These are phyloP conservation scores for Drosophila triauraria DNA, from an alignment of 1,140 invertebrate species.

Conservation along the genomic window DNA sequence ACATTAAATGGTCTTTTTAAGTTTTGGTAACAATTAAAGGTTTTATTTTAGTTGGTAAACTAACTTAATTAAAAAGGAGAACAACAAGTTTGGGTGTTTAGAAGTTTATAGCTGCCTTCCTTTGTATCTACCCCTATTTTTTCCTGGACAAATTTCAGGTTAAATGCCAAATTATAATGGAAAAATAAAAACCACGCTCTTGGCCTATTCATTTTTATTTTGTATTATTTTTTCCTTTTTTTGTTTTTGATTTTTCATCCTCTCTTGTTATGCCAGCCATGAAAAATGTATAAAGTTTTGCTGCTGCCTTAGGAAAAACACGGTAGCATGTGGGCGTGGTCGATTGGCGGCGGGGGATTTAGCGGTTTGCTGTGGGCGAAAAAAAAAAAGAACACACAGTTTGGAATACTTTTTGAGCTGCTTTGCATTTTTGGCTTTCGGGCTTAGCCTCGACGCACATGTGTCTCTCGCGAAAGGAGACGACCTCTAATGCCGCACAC, in stretches of 20 bases:
- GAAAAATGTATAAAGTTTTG: constrained; percentile 77
- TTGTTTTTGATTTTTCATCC: constrained; percentile 18
- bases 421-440: constrained; percentile 80
- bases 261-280: constrained; percentile 53
- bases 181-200: not conserved
- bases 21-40: not conserved
- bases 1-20: not conserved
- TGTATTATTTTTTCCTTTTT: constrained; percentile 8
- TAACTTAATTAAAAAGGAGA: not conserved
- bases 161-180: not conserved
- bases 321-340: constrained; percentile 55
- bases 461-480: constrained; percentile 14
- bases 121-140: not conserved
- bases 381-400: constrained; percentile 21
- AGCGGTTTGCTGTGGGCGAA: constrained; percentile 24
- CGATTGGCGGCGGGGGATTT: constrained; percentile 6
- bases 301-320: constrained; percentile 42
- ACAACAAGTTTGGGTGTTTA: too few species aligned
- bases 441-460: constrained; percentile 45
- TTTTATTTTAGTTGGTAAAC: constrained; percentile 1
- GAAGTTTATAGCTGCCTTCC: not conserved
- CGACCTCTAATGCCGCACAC: constrained; percentile 52
- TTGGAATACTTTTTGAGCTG: constrained; percentile 76
- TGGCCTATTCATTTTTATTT: constrained; percentile 13
- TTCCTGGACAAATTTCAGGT: constrained; percentile 2